These are phyloP conservation scores for Silurus glanis DNA, from an alignment of 2,113 vertebrate genomes.

Conservation along the genomic window DNA sequence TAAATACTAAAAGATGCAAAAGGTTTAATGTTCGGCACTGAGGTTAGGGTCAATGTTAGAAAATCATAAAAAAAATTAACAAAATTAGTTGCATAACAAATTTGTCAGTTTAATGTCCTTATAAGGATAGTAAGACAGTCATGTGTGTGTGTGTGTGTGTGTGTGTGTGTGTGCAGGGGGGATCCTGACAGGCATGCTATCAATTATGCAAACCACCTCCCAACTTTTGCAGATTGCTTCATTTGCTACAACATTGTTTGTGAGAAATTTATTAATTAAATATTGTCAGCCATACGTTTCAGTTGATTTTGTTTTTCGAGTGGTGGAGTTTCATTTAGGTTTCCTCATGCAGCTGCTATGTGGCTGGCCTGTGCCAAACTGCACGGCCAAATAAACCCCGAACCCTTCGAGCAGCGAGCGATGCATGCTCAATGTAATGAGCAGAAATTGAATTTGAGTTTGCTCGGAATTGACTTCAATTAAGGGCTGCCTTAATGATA, in stretches of 20 bases:
- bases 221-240: slow-evolving; percentile 96
- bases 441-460: slow-evolving; percentile 98
- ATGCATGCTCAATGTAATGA: slow-evolving; percentile 90
- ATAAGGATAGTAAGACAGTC: neutral
- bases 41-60: neutral
- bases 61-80: neutral
- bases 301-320: slow-evolving; percentile 84
- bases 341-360: slow-evolving; percentile 86
- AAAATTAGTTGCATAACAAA: neutral
- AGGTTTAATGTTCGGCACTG: neutral
- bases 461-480: slow-evolving; percentile 99
- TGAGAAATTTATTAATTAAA: slow-evolving; percentile 99
- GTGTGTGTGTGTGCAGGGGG: neutral
- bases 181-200: slow-evolving; percentile 61
- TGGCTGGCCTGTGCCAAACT: slow-evolving; percentile 82
- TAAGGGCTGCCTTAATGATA: slow-evolving; percentile 97
- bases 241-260: slow-evolving; percentile 90
- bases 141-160: slow-evolving; percentile 5
- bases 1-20: neutral
- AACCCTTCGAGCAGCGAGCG: neutral
- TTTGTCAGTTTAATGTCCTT: neutral
- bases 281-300: slow-evolving; percentile 94
- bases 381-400: slow-evolving; percentile 92
- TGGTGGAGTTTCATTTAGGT: slow-evolving; percentile 90
- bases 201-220: slow-evolving; percentile 99